Conservation (phyloP, 2,888 invertebrate genomes). For the Oligia strigilis region DNA sequence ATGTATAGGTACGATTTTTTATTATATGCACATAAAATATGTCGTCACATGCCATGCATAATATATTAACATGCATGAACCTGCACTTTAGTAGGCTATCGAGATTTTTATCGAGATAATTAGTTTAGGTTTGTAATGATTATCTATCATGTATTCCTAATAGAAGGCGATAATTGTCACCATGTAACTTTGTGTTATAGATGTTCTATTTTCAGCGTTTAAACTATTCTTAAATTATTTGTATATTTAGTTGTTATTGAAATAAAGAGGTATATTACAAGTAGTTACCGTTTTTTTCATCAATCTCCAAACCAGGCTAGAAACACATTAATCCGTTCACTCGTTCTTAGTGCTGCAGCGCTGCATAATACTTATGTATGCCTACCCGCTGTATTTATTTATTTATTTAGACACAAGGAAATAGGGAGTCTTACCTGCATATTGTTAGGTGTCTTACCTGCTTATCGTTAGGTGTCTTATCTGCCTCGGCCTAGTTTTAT, state of each 20-base stretch:
- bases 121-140: slow-evolving; percentile 18
- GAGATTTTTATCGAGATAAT: slow-evolving; percentile 33
- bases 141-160: slow-evolving; percentile 38
- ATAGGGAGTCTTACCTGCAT: neutral
- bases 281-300: neutral
- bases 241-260: slow-evolving; percentile 62
- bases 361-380: too few species aligned
- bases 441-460: neutral
- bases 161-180: slow-evolving; percentile 45
- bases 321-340: neutral
- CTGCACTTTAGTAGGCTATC: slow-evolving; percentile 39
- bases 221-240: slow-evolving; percentile 61
- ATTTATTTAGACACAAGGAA: neutral
- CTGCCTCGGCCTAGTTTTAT: neutral
- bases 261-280: slow-evolving; percentile 61
- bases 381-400: too few species aligned
- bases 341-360: too few species aligned
- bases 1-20: slow-evolving; percentile 2
- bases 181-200: slow-evolving; percentile 53
- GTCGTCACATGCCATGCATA: slow-evolving; percentile 14
- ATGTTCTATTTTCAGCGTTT: slow-evolving; percentile 61
- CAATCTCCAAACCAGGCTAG: neutral
- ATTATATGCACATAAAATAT: slow-evolving; percentile 29
- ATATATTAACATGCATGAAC: slow-evolving; percentile 7
- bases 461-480: neutral